Percentiles rank a stretch among this genome's conserved stretches.
Evolutionary conservation across 2,888 invertebrate genomes (phyloP).

Genomic region (Chloromyia formosa): DNA sequence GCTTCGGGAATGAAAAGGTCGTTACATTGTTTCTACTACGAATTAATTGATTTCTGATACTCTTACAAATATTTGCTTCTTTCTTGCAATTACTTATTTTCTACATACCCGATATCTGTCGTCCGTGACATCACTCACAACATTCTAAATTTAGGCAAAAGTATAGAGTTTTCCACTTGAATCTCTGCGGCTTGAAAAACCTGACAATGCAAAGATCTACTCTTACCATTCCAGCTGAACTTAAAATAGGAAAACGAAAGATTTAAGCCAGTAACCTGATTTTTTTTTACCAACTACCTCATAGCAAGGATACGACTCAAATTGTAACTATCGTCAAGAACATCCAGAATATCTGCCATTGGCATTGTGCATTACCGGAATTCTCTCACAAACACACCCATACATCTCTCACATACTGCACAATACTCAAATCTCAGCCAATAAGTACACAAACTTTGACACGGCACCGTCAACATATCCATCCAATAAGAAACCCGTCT

Average conservation of each 20-base stretch:
- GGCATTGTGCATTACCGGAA: background rate
- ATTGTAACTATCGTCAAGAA: no score
- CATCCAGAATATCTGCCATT: background rate
- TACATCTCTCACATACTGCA: no score
- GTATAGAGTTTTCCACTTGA: no score
- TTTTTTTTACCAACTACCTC: slow-evolving; percentile 9
- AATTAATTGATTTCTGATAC: slow-evolving; percentile 19
- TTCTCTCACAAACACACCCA: background rate
- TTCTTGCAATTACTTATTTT: no score
- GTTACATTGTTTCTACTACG: background rate
- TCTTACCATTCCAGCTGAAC: no score
- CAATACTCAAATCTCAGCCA: slow-evolving; percentile 33
- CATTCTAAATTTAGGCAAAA: no score
- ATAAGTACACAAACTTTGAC: background rate
- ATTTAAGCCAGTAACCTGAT: slow-evolving; percentile 47
- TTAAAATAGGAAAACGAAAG: slow-evolving; percentile 42
- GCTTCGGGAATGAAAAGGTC: slow-evolving; percentile 14
- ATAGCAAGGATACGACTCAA: background rate
- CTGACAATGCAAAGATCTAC: no score
- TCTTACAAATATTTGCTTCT: no score
- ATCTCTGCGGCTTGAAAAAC: no score
- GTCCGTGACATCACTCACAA: no score
- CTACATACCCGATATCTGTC: no score
- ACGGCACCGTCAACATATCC: background rate
- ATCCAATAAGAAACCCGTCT: slow-evolving; percentile 16